Evolutionary conservation across 1,140 invertebrate genomes (phyloP).

Genomic region (Anastatus disparis): DNA sequence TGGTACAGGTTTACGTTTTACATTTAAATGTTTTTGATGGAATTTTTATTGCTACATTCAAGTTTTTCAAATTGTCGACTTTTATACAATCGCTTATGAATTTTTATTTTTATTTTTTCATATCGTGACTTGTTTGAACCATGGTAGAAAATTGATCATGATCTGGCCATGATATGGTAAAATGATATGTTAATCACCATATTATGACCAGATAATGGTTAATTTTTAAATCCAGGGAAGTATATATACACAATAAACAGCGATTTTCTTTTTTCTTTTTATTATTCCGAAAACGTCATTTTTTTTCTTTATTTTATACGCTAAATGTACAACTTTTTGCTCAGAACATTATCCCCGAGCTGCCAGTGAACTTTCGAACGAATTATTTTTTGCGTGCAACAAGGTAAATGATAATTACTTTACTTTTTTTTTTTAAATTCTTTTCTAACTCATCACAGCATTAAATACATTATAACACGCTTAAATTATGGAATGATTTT

Average conservation of each 20-base stretch:
- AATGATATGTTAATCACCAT: too few relatives aligned
- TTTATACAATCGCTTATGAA: background rate
- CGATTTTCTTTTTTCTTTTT: slow-evolving; percentile 1
- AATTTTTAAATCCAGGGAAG: background rate
- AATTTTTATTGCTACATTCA: slow-evolving; percentile 52
- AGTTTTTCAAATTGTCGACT: slow-evolving; percentile 7
- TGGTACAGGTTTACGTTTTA: slow-evolving; percentile 27
- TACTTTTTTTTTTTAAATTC: too few relatives aligned
- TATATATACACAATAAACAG: slow-evolving; percentile 10
- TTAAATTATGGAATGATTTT: slow-evolving; percentile 48
- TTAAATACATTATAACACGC: slow-evolving; percentile 22
- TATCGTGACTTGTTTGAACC: too few relatives aligned
- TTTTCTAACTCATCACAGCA: slow-evolving; percentile 51
- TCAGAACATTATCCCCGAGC: slow-evolving; percentile 6
- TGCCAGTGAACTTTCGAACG: slow-evolving; percentile 12
- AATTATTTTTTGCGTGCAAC: background rate
- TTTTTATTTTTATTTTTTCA: too few relatives aligned
- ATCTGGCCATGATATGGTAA: too few relatives aligned
- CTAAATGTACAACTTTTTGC: background rate
- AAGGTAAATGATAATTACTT: too few relatives aligned
- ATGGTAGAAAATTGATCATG: too few relatives aligned
- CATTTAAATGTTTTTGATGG: slow-evolving; percentile 49
- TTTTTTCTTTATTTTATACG: background rate
- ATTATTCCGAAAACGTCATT: too few relatives aligned
- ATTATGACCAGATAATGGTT: too few relatives aligned